Percentiles rank a stretch among this genome's conserved stretches.
These are phyloP conservation scores for Chloroceryle amazona DNA, from an alignment of 2,797 vertebrate species.

Conservation along the genomic window DNA sequence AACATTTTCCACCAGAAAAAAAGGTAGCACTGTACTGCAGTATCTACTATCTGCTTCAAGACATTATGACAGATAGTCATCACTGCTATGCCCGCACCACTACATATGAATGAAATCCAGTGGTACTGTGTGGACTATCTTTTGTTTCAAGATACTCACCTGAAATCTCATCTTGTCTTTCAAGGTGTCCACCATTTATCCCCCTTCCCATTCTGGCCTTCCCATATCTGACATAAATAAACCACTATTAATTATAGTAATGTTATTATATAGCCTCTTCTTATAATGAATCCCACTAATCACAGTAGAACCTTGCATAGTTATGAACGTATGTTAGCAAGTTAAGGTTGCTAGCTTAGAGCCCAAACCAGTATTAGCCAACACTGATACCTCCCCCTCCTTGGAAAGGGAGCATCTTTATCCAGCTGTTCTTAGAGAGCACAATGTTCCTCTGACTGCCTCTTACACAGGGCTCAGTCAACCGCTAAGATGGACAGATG, in stretches of 20 bases:
- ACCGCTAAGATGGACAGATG: not conserved
- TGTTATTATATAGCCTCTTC: not conserved
- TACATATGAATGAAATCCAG: not conserved
- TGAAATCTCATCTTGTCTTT: not conserved
- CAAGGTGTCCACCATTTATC: not conserved
- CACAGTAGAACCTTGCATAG: not conserved
- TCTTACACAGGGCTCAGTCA: fast-evolving
- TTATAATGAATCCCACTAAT: not conserved
- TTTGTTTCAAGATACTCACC: not conserved
- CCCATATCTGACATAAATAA: not conserved
- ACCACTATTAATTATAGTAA: not conserved
- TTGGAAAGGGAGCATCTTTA: not conserved
- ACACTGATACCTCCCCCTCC: not conserved
- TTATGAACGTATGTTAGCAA: not conserved
- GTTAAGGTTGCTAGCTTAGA: not conserved
- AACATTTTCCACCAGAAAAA: not conserved
- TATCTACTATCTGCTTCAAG: not conserved
- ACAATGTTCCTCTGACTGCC: fast-evolving
- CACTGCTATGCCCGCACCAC: not conserved
- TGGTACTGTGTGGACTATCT: not conserved
- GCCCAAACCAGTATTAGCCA: not conserved
- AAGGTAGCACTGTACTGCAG: not conserved
- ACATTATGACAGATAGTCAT: fast-evolving
- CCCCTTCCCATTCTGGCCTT: not conserved
- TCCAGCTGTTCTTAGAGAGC: not conserved